Conservation (phyloP, 2,797 vertebrate species). For the Crocidura indochinensis region DNA sequence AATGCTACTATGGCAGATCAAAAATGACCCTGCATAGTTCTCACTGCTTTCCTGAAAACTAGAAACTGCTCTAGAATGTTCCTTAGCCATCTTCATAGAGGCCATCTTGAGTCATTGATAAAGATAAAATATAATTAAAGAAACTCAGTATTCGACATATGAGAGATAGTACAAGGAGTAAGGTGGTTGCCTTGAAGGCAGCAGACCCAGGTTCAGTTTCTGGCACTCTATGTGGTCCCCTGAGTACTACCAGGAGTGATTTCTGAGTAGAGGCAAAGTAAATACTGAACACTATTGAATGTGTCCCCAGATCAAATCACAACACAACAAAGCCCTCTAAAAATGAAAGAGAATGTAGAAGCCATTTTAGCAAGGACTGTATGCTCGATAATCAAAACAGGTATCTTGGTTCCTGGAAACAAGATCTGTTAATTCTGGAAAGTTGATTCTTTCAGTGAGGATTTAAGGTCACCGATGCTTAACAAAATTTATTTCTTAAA, state of each 20-base stretch:
- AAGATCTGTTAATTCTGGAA: slow-evolving; percentile 41
- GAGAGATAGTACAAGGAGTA: too few relatives aligned
- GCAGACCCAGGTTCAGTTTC: too few relatives aligned
- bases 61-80: background rate
- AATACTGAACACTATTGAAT: too few relatives aligned
- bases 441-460: background rate
- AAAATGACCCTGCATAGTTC: background rate
- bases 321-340: background rate
- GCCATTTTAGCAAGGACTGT: slow-evolving; percentile 3
- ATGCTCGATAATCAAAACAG: slow-evolving; percentile 48
- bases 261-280: too few relatives aligned
- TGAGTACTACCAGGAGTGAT: too few relatives aligned
- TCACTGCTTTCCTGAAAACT: background rate
- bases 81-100: slow-evolving; percentile 35
- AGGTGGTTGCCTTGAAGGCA: too few relatives aligned
- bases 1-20: background rate
- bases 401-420: slow-evolving; percentile 20
- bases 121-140: slow-evolving; percentile 43
- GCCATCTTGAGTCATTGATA: slow-evolving; percentile 25
- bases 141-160: background rate
- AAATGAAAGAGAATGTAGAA: slow-evolving; percentile 47
- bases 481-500: slow-evolving; percentile 37
- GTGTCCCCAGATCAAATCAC: too few relatives aligned
- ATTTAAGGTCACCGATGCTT: background rate
- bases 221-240: too few relatives aligned